Conservation (phyloP, 2,888 invertebrate species). For the Drosophila rubida region DNA sequence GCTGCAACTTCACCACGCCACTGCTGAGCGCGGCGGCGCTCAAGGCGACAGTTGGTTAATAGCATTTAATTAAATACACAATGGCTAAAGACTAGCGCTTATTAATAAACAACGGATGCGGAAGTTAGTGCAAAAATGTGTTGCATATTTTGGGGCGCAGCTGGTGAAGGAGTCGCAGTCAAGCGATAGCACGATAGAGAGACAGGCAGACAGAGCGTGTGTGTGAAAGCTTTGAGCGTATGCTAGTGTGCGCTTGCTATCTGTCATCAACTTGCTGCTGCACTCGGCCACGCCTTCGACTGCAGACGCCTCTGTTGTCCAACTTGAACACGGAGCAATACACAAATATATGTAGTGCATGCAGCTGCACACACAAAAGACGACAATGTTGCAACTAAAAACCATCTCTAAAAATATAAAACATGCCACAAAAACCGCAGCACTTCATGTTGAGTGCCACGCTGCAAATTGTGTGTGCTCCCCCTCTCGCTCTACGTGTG, state of each 20-base stretch:
- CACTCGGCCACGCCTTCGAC: conserved; percentile 9
- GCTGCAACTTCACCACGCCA: conserved; percentile 50
- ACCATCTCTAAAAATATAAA: conserved; percentile 79
- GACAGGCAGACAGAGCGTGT: not conserved
- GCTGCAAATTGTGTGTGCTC: conserved; percentile 67
- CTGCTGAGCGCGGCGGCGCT: conserved; percentile 59
- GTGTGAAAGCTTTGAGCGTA: conserved; percentile 8
- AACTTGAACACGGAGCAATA: conserved; percentile 33
- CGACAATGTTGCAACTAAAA: conserved; percentile 45
- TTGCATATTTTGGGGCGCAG: conserved; percentile 50
- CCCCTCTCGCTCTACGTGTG: not conserved
- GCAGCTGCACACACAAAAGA: conserved; percentile 12
- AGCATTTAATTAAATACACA: conserved; percentile 65
- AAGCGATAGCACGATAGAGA: not conserved
- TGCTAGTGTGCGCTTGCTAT: conserved; percentile 67
- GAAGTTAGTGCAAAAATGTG: conserved; percentile 33
- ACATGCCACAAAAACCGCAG: conserved; percentile 67
- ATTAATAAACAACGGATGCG: conserved; percentile 47
- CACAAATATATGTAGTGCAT: not conserved
- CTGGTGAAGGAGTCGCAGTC: not conserved
- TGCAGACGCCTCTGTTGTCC: conserved; percentile 20
- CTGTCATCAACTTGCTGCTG: conserved; percentile 62
- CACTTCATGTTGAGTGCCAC: conserved; percentile 76
- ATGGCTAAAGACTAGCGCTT: conserved; percentile 16
- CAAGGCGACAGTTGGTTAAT: conserved; percentile 68